Percentiles rank a stretch among this genome's conserved stretches.
phyloP scores from a whole-genome alignment of 2,113 vertebrate genomes.

The Egretta garzetta region DNA sequence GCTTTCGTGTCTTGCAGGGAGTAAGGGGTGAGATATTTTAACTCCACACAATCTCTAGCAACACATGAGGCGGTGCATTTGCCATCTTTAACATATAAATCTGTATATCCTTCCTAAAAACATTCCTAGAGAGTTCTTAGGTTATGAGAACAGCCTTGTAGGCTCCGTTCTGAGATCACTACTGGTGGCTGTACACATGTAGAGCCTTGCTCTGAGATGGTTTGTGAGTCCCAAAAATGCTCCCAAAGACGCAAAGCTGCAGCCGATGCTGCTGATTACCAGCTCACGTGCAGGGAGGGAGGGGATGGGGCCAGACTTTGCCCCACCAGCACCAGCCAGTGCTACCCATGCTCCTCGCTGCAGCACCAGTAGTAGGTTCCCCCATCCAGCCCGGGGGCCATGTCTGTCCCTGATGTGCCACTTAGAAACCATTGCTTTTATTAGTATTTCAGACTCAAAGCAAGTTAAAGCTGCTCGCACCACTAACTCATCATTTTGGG shows the following conservation, averaged over 20 bases:
- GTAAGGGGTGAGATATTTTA: not conserved
- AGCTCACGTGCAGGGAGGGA: not conserved
- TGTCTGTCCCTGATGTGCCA: not conserved
- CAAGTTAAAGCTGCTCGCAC: not conserved
- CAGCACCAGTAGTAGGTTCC: not conserved
- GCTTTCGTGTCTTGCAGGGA: not conserved
- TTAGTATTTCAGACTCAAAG: not conserved
- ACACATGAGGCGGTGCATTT: not conserved
- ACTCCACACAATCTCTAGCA: not conserved
- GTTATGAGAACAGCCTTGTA: not conserved
- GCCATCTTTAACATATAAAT: not conserved
- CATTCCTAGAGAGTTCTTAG: not conserved
- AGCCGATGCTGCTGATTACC: not conserved
- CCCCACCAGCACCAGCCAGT: not conserved
- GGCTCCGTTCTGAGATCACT: not conserved
- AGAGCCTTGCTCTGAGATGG: not conserved
- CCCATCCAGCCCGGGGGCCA: fast-evolving
- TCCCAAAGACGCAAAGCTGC: not conserved
- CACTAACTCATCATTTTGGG: not conserved
- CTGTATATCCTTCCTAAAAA: not conserved
- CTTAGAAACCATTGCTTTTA: not conserved
- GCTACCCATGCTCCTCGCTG: fast-evolving
- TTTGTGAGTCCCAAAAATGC: not conserved
- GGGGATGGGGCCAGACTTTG: not conserved
- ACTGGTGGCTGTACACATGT: not conserved